Percentiles rank a stretch among this genome's conserved stretches.
These are phyloP conservation scores for Cyclophora punctaria DNA, from an alignment of 2,888 invertebrate genomes.

Conservation along the genomic window DNA sequence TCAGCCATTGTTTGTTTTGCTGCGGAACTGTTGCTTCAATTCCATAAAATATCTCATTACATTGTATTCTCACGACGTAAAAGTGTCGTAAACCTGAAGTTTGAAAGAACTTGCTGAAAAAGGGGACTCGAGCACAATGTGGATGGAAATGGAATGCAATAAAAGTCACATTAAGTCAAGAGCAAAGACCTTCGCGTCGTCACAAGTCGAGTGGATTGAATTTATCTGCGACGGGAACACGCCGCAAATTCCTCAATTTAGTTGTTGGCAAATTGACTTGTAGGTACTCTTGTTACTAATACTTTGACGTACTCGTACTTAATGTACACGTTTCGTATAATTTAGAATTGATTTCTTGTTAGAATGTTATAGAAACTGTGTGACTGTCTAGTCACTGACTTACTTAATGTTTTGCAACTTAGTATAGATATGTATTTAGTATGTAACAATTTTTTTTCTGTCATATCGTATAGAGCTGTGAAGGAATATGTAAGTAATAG, in stretches of 20 bases:
- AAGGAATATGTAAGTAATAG: too few relatives aligned
- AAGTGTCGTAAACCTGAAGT: slow-evolving; percentile 28
- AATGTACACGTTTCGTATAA: not conserved
- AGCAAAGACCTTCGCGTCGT: slow-evolving; percentile 41
- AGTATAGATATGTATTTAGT: too few relatives aligned
- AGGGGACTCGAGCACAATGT: slow-evolving; percentile 44
- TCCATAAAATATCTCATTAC: slow-evolving; percentile 2
- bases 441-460: too few relatives aligned
- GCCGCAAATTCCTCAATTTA: slow-evolving; percentile 11
- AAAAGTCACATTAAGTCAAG: slow-evolving; percentile 69
- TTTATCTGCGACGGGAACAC: slow-evolving; percentile 35
- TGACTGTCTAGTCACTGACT: too few relatives aligned
- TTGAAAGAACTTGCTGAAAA: slow-evolving; percentile 25
- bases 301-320: not conserved
- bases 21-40: slow-evolving; percentile 7
- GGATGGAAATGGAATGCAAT: slow-evolving; percentile 53
- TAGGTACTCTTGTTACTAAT: too few relatives aligned
- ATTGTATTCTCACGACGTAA: slow-evolving; percentile 18
- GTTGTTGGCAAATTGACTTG: slow-evolving; percentile 8
- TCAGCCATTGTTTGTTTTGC: slow-evolving; percentile 49
- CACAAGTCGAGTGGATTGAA: slow-evolving; percentile 35
- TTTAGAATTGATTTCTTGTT: too few relatives aligned
- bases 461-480: too few relatives aligned
- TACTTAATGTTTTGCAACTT: too few relatives aligned
- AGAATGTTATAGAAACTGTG: too few relatives aligned